These are phyloP conservation scores for Odontesthes bonariensis DNA, from an alignment of 2,113 vertebrate genomes.

Conservation along the genomic window DNA sequence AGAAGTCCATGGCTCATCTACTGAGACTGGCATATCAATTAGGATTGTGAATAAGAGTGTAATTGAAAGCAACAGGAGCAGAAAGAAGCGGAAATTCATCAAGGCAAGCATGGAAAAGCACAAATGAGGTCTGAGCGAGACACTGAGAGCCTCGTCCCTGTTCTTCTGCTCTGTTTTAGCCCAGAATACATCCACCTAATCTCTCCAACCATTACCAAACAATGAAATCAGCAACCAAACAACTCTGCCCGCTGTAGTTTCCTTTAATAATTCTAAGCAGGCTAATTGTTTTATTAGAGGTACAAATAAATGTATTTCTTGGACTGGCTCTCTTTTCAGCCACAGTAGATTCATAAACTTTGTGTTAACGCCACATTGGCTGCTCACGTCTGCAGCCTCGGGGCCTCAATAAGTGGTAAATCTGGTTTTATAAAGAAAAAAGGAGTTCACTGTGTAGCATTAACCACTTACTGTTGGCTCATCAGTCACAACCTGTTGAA, in stretches of 20 bases:
- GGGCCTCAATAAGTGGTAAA: slow-evolving; percentile 73
- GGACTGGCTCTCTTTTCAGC: slow-evolving; percentile 57
- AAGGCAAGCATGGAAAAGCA: slow-evolving; percentile 84
- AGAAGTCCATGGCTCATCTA: slow-evolving; percentile 80
- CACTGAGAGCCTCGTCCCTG: slow-evolving; percentile 55
- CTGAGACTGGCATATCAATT: slow-evolving; percentile 83
- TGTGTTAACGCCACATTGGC: slow-evolving; percentile 70
- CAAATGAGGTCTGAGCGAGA: slow-evolving; percentile 80
- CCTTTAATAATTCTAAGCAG: slow-evolving; percentile 64
- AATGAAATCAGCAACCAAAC: slow-evolving; percentile 74
- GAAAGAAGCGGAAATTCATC: slow-evolving; percentile 85
- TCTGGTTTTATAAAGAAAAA: slow-evolving; percentile 75
- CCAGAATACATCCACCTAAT: slow-evolving; percentile 67
- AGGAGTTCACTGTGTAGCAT: slow-evolving; percentile 53
- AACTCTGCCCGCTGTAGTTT: slow-evolving; percentile 63
- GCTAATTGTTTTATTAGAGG: slow-evolving; percentile 73
- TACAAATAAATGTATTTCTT: slow-evolving; percentile 72
- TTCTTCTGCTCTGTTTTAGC: slow-evolving; percentile 61
- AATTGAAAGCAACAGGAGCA: slow-evolving; percentile 84
- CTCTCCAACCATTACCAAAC: slow-evolving; percentile 69
- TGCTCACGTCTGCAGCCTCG: slow-evolving; percentile 62
- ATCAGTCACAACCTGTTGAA: slow-evolving; percentile 74
- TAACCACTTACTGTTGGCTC: slow-evolving; percentile 67
- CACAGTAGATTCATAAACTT: slow-evolving; percentile 72
- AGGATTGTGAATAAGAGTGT: slow-evolving; percentile 83